These are phyloP conservation scores for Enteromius trimaculatus DNA, from an alignment of 2,797 vertebrate genomes.

Conservation along the genomic window DNA sequence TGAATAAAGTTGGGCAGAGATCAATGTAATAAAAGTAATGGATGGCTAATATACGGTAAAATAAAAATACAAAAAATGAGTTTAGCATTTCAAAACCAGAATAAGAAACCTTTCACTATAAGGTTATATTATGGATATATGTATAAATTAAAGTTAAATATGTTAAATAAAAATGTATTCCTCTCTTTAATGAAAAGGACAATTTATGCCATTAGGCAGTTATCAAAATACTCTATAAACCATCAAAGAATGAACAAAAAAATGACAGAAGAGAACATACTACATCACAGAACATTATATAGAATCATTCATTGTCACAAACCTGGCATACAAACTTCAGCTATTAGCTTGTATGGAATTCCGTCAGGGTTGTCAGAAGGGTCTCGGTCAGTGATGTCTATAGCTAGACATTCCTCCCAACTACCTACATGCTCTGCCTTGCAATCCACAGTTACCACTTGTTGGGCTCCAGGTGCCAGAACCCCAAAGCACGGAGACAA, in stretches of 20 bases:
- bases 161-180: not conserved
- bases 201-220: not conserved
- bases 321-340: constrained; percentile 89
- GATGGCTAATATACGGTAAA: not conserved
- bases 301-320: constrained; percentile 41
- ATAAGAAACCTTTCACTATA: not conserved
- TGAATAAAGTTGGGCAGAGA: not conserved
- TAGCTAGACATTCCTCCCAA: constrained; percentile 78
- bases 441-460: constrained; percentile 85
- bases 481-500: constrained; percentile 81
- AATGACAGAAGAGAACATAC: not conserved
- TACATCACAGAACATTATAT: not conserved
- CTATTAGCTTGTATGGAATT: constrained; percentile 80
- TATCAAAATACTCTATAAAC: not conserved
- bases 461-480: constrained; percentile 75
- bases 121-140: not conserved
- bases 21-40: not conserved
- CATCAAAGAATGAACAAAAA: not conserved
- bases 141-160: not conserved
- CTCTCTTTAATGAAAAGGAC: not conserved
- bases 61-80: not conserved
- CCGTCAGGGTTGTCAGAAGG: constrained; percentile 80
- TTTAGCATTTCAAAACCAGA: not conserved
- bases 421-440: constrained; percentile 80
- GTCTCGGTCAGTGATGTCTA: constrained; percentile 85